A percentile compares a stretch with the other conserved stretches of the same genome.
phyloP scores from a whole-genome alignment of 2,113 vertebrate genomes.

The Marmota monax region DNA sequence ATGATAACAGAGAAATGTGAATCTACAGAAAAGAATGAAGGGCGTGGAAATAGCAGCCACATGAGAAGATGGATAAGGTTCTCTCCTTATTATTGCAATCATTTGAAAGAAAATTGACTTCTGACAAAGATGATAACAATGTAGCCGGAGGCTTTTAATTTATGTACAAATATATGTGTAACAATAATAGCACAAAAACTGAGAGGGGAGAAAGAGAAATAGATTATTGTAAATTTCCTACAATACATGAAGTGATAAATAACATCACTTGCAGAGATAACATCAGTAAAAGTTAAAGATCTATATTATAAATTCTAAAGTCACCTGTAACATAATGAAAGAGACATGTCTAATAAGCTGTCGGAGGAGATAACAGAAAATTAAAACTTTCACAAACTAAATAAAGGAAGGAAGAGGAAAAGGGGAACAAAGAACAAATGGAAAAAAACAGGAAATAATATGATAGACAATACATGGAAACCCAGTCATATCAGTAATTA shows the following conservation, averaged over 20 bases:
- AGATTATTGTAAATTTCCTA: neutral
- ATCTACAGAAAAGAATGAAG: neutral
- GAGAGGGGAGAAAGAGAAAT: neutral
- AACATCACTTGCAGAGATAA: neutral
- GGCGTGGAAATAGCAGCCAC: neutral
- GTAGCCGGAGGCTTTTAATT: neutral
- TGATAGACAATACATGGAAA: neutral
- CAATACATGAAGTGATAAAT: neutral
- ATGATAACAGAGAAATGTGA: neutral
- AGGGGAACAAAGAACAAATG: neutral
- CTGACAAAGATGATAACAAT: neutral
- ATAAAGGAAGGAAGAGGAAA: neutral
- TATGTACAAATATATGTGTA: neutral
- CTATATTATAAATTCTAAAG: neutral
- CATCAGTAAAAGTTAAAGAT: neutral
- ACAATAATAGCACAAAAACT: neutral
- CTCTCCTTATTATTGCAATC: neutral
- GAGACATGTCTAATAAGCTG: neutral
- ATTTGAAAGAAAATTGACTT: neutral
- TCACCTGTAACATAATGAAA: neutral
- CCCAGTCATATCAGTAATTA: neutral
- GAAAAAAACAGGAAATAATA: neutral
- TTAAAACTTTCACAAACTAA: neutral
- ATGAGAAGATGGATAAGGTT: neutral
- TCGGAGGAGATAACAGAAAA: neutral